A percentile compares a stretch with the other conserved stretches of the same genome.
These are phyloP conservation scores for Drosophila planitibia DNA, from an alignment of 2,888 invertebrate genomes.

Conservation along the genomic window DNA sequence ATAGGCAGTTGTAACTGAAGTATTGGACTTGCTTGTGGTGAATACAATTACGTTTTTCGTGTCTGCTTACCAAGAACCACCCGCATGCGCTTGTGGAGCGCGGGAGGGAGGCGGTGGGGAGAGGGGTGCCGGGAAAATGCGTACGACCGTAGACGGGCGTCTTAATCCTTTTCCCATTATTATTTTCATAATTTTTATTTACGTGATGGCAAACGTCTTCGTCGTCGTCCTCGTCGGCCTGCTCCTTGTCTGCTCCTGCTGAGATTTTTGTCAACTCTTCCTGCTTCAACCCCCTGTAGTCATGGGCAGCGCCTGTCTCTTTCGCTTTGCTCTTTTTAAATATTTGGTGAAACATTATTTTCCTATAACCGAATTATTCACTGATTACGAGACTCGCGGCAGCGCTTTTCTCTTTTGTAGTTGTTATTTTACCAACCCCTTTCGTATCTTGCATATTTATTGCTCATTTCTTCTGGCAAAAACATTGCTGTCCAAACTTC, in stretches of 20 bases:
- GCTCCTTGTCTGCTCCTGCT: conserved; percentile 31
- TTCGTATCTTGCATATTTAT: conserved; percentile 55
- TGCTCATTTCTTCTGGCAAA: conserved; percentile 56
- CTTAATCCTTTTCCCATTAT: conserved; percentile 86
- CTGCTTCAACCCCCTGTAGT: conserved; percentile 27
- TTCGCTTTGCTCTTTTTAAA: conserved; percentile 64
- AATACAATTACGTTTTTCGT: conserved; percentile 65
- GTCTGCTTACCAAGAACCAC: conserved; percentile 43
- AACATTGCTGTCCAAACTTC: conserved; percentile 9
- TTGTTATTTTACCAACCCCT: conserved; percentile 52
- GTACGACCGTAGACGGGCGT: conserved; percentile 68
- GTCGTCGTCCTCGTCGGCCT: conserved; percentile 28
- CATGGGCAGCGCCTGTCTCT: conserved; percentile 50
- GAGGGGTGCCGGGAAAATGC: conserved; percentile 23
- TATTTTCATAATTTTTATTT: conserved; percentile 85
- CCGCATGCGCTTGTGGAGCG: conserved; percentile 8
- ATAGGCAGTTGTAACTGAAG: neutral
- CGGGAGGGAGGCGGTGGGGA: neutral
- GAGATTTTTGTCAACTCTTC: conserved; percentile 73
- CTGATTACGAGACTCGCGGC: conserved; percentile 68
- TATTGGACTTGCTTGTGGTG: conserved; percentile 25
- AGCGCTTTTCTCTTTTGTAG: conserved; percentile 14
- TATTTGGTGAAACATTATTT: conserved; percentile 79
- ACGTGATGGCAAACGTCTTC: conserved; percentile 81
- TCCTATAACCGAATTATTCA: conserved; percentile 83